Evolutionary conservation across 2,888 invertebrate genomes (phyloP).

Genomic region (Rotaria sp.): DNA sequence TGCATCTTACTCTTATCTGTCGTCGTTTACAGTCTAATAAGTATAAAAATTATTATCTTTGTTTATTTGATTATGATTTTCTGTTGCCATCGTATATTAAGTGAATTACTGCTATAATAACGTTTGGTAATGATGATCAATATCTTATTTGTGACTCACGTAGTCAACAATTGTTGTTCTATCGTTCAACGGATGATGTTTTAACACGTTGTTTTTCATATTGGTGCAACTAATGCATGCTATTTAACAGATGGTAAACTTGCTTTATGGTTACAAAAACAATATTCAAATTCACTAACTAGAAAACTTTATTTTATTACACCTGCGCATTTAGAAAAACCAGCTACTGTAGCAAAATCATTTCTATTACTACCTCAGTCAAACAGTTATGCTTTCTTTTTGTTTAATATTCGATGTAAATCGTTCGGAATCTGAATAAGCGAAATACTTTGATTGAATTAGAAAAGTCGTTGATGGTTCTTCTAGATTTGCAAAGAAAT

Average conservation of each 20-base stretch:
- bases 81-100: background rate
- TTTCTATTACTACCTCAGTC: background rate
- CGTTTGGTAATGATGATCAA: background rate
- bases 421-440: no score
- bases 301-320: slow-evolving; percentile 19
- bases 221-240: background rate
- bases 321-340: background rate
- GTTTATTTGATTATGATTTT: background rate
- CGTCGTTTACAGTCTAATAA: background rate
- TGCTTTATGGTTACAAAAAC: slow-evolving; percentile 26
- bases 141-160: slow-evolving; percentile 7
- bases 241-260: background rate
- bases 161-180: background rate
- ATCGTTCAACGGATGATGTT: background rate
- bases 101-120: background rate
- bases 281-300: slow-evolving; percentile 9
- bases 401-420: no score
- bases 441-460: no score
- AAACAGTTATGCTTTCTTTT: no score
- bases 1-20: background rate
- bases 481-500: no score
- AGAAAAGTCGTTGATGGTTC: no score
- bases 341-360: background rate
- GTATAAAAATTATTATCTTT: background rate
- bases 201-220: background rate